Conservation (phyloP, 2,888 invertebrate species). For the Agrotis exclamationis region DNA sequence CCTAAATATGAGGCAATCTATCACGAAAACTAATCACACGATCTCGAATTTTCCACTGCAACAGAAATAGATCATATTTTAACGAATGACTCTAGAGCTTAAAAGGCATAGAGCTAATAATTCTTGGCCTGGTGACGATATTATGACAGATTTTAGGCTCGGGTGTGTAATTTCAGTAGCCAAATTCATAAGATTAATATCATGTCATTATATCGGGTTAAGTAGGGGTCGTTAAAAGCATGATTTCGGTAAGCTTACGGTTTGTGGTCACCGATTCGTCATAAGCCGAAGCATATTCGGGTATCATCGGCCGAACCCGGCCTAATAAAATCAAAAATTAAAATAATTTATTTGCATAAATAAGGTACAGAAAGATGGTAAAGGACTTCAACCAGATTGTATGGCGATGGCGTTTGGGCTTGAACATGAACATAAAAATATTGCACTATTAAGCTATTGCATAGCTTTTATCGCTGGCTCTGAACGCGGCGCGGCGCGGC, state of each 20-base stretch:
- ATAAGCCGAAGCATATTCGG: neutral
- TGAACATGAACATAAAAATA: too few species aligned
- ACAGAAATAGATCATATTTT: constrained; percentile 18
- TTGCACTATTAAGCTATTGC: too few species aligned
- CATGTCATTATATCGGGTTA: neutral
- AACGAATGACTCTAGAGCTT: constrained; percentile 11
- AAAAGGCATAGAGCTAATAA: neutral
- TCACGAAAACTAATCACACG: constrained; percentile 50
- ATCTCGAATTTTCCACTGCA: constrained; percentile 17
- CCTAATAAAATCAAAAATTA: too few species aligned
- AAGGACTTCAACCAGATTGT: too few species aligned
- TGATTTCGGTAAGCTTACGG: neutral
- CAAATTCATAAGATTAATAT: constrained; percentile 6
- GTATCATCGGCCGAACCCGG: neutral
- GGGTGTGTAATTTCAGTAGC: constrained; percentile 1
- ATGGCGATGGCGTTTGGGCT: too few species aligned
- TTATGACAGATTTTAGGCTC: neutral
- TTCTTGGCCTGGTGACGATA: constrained; percentile 1
- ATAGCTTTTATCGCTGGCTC: too few species aligned
- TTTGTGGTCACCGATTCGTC: neutral
- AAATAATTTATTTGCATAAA: too few species aligned
- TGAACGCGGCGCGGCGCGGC: too few species aligned
- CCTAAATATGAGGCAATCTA: constrained; percentile 41
- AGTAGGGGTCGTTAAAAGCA: neutral
- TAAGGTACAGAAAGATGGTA: too few species aligned